Conservation (phyloP, 2,797 vertebrate species). For the Heteromormyrus szaboi region DNA sequence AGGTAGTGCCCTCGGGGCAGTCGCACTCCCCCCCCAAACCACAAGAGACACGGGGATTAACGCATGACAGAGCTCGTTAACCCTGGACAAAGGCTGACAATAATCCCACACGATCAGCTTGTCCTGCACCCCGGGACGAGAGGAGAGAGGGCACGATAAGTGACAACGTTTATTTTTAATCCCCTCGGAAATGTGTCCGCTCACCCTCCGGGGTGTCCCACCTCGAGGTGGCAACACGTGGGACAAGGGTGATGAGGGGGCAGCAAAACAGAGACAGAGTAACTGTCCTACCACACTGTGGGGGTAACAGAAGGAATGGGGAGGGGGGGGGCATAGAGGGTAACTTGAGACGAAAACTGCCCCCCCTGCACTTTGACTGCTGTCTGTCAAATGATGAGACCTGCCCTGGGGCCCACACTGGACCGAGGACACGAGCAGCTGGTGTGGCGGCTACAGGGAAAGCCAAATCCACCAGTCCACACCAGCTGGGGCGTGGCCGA, state of each 20-base stretch:
- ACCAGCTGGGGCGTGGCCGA: slow-evolving; percentile 29
- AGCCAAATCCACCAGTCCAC: slow-evolving; percentile 27
- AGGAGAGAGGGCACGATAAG: background rate
- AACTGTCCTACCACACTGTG: background rate
- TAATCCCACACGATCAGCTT: slow-evolving; percentile 58
- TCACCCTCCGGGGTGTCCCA: background rate
- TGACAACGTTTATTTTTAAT: slow-evolving; percentile 7
- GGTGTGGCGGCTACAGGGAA: slow-evolving; percentile 57
- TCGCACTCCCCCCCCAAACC: slow-evolving; percentile 25
- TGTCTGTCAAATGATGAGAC: background rate
- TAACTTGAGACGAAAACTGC: background rate
- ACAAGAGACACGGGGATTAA: slow-evolving; percentile 55
- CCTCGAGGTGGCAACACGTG: background rate
- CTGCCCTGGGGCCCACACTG: slow-evolving; percentile 25
- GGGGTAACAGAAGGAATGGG: background rate
- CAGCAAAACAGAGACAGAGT: background rate
- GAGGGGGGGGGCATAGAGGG: background rate
- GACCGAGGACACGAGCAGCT: slow-evolving; percentile 59
- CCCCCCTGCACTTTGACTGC: background rate
- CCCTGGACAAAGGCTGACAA: slow-evolving; percentile 65
- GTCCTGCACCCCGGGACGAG: slow-evolving; percentile 34
- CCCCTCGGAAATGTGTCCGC: background rate
- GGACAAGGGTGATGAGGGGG: background rate
- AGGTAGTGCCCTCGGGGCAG: slow-evolving; percentile 21
- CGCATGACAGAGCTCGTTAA: slow-evolving; percentile 67